Base-by-base conservation (phyloP, 2,888 invertebrate species). In the Pterostichus niger region DNA sequence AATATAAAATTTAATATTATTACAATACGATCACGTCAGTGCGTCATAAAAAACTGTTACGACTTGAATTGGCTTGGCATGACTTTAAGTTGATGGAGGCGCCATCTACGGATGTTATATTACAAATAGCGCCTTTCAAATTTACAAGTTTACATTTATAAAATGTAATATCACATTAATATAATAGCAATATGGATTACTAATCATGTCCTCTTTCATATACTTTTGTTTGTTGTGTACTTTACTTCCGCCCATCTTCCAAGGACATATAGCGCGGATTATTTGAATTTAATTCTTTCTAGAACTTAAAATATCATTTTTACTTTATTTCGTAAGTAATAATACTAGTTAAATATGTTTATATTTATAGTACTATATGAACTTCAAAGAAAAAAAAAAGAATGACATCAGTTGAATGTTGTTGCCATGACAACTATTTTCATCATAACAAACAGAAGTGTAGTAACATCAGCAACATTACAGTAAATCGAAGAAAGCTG, bases 61-160 rank as follows among this genome's bases (percentile, higher is more conserved):
- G 71, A 80, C 68, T 56, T 56, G 68, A 82, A 56, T 82, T 82
- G 81, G 81, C 81, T 73, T 73, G 73, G 59, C 46, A 73, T 82
- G 56, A 82, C 61, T 68, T 73, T 73, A 35, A n/a, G 33, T 10
- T 49, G 49, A 40, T 13, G 10, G 17, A 6, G 9, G 6, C 56
- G 80, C 64, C 80, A 68, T 80, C 80, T 80, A 80, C 11, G n/a
- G 46, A 9, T 64, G 33, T 64, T 15, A 56, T 56, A 13, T 9
- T 10, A 6, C 5, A 56, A 56, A 56, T 56, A 17, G 56, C 56
- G 56, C 56, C 56, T 13, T 56, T 56, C 56, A 13, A 17, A 49
- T 49, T 49, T 49, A n/a, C 9, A 40, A 9, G 49, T 49, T 49
- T 49, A 1, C 13, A 49, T 49, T 49, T 13, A 1, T 49, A 49